phyloP scores from a whole-genome alignment of 2,888 invertebrate genomes.

The Eupithecia insigniata region DNA sequence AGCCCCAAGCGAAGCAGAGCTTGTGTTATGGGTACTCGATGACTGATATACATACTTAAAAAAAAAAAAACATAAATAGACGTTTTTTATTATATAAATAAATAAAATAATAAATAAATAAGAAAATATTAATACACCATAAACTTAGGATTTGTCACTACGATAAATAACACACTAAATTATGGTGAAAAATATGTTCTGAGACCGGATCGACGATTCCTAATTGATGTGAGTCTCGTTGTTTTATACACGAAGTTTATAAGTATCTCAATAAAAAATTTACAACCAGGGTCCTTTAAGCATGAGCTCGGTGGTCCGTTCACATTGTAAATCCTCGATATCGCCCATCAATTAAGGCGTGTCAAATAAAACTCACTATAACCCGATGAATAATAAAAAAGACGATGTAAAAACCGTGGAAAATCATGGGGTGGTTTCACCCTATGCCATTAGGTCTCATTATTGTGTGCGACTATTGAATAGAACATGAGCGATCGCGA shows the following conservation, averaged over 20 bases:
- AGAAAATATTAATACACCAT: too few species aligned
- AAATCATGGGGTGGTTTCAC: slow-evolving; percentile 43
- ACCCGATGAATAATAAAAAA: slow-evolving; percentile 51
- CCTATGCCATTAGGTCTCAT: slow-evolving; percentile 64
- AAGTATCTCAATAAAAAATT: slow-evolving; percentile 26
- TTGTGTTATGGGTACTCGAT: too few species aligned
- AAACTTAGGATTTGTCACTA: too few species aligned
- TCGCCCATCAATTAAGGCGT: slow-evolving; percentile 50
- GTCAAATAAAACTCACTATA: slow-evolving; percentile 50
- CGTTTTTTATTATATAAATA: too few species aligned
- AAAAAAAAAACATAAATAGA: too few species aligned
- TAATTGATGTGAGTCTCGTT: slow-evolving; percentile 6
- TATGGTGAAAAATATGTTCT: not conserved
- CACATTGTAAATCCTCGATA: slow-evolving; percentile 34
- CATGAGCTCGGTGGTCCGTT: slow-evolving; percentile 12
- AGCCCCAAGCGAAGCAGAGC: too few species aligned
- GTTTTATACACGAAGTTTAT: slow-evolving; percentile 2
- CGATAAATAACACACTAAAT: not conserved
- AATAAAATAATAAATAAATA: too few species aligned
- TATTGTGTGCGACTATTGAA: slow-evolving; percentile 67
- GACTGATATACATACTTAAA: too few species aligned
- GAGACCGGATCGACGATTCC: not conserved
- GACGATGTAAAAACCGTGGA: slow-evolving; percentile 41
- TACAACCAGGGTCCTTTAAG: slow-evolving; percentile 15
- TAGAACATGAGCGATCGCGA: slow-evolving; percentile 74